Percentiles rank a stretch among this genome's conserved stretches.
phyloP scores from a whole-genome alignment of 2,113 vertebrate genomes.

The Mus spicilegus region DNA sequence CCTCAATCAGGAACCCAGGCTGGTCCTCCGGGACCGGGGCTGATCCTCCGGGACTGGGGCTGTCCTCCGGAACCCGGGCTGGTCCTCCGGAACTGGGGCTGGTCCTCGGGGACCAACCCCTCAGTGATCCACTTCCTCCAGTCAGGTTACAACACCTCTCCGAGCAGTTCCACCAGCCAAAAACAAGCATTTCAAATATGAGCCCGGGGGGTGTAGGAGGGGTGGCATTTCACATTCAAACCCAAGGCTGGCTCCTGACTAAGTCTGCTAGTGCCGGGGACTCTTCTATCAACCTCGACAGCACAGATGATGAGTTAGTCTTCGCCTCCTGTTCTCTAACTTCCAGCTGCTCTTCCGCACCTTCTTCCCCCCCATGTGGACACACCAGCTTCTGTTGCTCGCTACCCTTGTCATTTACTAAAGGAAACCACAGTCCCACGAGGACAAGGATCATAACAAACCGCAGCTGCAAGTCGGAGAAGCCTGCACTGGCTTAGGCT shows the following conservation, averaged over 20 bases:
- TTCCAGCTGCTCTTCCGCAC: neutral
- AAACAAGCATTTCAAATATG: neutral
- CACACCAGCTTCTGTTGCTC: neutral
- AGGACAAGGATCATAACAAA: neutral
- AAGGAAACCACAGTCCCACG: neutral
- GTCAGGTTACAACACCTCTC: neutral
- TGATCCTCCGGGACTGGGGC: too few relatives aligned
- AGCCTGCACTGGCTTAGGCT: neutral
- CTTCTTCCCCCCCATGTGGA: neutral
- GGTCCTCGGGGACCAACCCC: neutral
- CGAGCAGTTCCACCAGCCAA: too few relatives aligned
- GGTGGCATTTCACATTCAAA: neutral
- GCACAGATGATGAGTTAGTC: too few relatives aligned
- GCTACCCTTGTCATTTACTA: neutral
- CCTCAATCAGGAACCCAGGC: neutral
- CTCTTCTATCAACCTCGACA: neutral
- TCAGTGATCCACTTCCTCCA: neutral
- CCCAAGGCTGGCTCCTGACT: neutral
- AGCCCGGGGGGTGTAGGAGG: neutral
- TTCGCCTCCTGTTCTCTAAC: neutral
- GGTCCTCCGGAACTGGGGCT: too few relatives aligned
- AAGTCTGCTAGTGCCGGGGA: neutral
- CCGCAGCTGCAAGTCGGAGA: neutral
- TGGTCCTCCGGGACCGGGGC: neutral
- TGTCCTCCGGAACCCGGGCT: neutral